Conservation (phyloP, 2,888 invertebrate genomes). For the Drosophila kanekoi region DNA sequence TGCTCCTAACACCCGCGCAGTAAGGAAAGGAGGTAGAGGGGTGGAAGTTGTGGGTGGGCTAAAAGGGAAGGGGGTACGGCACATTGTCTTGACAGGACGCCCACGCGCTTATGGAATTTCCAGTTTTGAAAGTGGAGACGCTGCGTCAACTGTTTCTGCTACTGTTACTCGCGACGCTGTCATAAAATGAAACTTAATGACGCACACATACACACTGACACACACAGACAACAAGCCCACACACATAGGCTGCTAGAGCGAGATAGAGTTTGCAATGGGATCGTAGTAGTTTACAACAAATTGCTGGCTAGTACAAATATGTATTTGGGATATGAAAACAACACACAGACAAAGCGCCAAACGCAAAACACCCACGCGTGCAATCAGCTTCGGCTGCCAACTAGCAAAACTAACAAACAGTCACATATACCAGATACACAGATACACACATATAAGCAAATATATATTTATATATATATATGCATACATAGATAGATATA, state of each 20-base stretch:
- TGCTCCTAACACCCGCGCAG: constrained; percentile 9
- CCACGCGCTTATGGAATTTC: constrained; percentile 63
- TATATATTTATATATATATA: constrained; percentile 11
- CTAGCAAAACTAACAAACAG: constrained; percentile 59
- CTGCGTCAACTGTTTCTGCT: constrained; percentile 77
- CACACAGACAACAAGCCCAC: neutral
- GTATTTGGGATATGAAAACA: constrained; percentile 74
- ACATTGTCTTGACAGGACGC: constrained; percentile 55
- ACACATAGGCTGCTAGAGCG: constrained; percentile 12
- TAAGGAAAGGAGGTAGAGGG: no score
- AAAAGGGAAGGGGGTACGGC: neutral
- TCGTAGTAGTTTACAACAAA: constrained; percentile 70
- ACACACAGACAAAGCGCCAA: constrained; percentile 44
- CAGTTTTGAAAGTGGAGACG: constrained; percentile 75
- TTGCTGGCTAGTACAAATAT: constrained; percentile 73
- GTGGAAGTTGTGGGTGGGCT: neutral
- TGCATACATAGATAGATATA: neutral
- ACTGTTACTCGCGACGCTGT: constrained; percentile 63
- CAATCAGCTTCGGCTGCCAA: constrained; percentile 72
- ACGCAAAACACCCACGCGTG: constrained; percentile 69
- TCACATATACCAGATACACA: constrained; percentile 35
- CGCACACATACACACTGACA: constrained; percentile 33
- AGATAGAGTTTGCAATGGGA: constrained; percentile 8
- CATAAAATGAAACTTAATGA: constrained; percentile 80
- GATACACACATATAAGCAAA: constrained; percentile 1